Percentiles rank a stretch among this genome's conserved stretches.
Evolutionary conservation across 92 coral and sea anemone species (phyloP).

Genomic region (Desmophyllum pertusum): DNA sequence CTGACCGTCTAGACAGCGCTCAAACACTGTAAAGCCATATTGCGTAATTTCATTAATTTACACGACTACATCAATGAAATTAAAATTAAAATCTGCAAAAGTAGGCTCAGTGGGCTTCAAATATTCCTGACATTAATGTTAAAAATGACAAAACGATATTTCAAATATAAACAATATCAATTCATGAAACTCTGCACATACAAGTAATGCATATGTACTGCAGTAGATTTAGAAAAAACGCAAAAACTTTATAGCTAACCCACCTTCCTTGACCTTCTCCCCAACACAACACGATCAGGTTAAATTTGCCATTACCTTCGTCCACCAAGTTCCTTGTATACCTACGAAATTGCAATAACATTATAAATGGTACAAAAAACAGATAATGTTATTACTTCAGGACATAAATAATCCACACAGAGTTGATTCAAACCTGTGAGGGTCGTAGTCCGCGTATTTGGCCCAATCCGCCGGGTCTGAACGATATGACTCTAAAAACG

Average conservation of each 20-base stretch:
- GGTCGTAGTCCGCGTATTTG: slow-evolving; percentile 88
- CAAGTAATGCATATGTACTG: no score
- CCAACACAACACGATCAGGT: slow-evolving; percentile 94
- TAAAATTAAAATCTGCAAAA: background rate
- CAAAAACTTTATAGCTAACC: background rate
- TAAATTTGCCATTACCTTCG: slow-evolving; percentile 96
- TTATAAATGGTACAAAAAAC: background rate
- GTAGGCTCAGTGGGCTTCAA: background rate
- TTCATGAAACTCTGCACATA: background rate
- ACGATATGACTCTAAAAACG: slow-evolving; percentile 74
- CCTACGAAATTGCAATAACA: slow-evolving; percentile 31
- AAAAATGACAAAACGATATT: background rate
- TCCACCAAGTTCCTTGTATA: slow-evolving; percentile 96
- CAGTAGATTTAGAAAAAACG: background rate
- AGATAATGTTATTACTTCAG: background rate
- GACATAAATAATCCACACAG: background rate
- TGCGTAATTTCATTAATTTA: no score
- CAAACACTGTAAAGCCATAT: no score
- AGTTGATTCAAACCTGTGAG: slow-evolving; percentile 63
- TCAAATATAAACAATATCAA: background rate
- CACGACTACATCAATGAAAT: no score
- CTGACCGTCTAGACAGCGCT: background rate
- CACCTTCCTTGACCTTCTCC: slow-evolving; percentile 99
- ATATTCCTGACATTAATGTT: no score
- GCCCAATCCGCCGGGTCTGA: slow-evolving; percentile 88